Conservation (phyloP, 2,113 vertebrate species). For the Trochalopteron elliotii region DNA sequence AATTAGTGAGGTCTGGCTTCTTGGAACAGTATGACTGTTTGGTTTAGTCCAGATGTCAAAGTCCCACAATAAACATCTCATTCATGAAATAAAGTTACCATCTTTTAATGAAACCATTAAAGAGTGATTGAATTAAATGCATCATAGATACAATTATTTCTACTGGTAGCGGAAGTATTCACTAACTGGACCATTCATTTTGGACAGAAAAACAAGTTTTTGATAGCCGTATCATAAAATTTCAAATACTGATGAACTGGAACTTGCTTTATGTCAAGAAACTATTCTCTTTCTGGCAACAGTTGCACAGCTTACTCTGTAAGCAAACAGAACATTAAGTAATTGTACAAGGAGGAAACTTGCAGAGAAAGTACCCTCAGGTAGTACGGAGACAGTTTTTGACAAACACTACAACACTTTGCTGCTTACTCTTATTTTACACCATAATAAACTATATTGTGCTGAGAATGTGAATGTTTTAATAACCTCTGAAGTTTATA, state of each 20-base stretch:
- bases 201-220: background rate
- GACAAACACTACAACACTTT: background rate
- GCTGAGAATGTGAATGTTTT: background rate
- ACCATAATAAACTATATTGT: background rate
- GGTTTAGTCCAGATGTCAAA: background rate
- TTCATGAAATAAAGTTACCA: background rate
- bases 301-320: background rate
- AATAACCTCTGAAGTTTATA: background rate
- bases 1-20: background rate
- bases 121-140: background rate
- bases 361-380: background rate
- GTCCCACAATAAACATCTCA: background rate
- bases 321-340: background rate
- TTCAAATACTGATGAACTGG: background rate
- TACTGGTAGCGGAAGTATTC: background rate
- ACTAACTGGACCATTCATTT: background rate
- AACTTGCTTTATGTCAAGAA: background rate
- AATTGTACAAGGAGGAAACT: background rate
- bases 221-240: background rate
- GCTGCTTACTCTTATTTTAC: background rate
- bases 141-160: accelerated
- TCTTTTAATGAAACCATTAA: background rate
- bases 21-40: background rate
- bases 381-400: background rate
- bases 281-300: background rate